Base-by-base conservation (phyloP, 2,113 vertebrate species). In the Coptodon rendalli region DNA sequence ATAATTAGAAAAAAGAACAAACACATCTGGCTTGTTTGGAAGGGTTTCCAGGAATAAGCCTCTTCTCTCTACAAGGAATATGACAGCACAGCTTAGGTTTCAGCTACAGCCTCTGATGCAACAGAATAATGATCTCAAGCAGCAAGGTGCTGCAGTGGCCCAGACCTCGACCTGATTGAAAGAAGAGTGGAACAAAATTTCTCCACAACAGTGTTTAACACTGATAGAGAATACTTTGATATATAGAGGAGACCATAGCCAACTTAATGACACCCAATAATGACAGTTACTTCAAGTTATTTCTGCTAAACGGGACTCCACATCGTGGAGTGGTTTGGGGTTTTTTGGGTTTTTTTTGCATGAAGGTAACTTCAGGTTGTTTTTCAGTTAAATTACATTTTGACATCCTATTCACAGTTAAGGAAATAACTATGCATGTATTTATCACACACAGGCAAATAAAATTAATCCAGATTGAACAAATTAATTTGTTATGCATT, bases 301-400 rank as follows among this genome's bases (percentile, higher is more conserved):
- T 73, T 43, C 38, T 73, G 8, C 22, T 45, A 45, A 7, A 17
- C 3, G 1, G 14, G 68, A 43, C 38, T 45, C 68, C 68, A 73
- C 3, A 71, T 43, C 5, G 3, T 43, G 66, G 38, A 45, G 38
- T 17, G 38, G 31, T 63, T 36, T 61, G 57, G 16, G 1, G 0
- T 0, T 1, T 0, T 6, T 59, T 38, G n/a, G n/a, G n/a, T n/a
- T 43, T 43, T 66, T 66, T 38, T 66, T 38, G n/a, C 36, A 43
- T 71, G 1, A 71, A 40, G 34, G 12, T 71, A 71, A 71, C 38
- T 9, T 63, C 31, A 36, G 17, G 61, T n/a, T 14, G 9, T 45
- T 71, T 27, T 73, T 40, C 66, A 71, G n/a, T 71, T 43, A 71
- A 71, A 71, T 66, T 12, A 73, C 14, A 43, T 73, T 27, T 45